Conservation (phyloP, 2,888 invertebrate species). For the Amblyjoppa proteus region DNA sequence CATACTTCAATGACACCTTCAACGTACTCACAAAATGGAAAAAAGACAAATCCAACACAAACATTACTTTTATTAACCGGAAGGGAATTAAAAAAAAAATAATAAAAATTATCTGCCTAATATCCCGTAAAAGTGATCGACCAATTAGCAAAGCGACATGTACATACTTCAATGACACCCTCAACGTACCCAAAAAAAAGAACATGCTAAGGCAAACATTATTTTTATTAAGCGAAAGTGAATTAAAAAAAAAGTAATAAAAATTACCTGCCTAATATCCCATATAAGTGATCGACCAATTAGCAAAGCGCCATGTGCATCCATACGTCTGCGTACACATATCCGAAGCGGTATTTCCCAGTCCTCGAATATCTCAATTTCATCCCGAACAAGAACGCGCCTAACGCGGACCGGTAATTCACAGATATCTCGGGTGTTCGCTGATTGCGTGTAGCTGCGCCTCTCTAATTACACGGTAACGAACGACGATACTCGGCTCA, state of each 20-base stretch:
- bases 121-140: neutral
- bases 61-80: neutral
- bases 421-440: slow-evolving; percentile 74
- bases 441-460: slow-evolving; percentile 76
- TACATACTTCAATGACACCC: neutral
- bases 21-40: no score
- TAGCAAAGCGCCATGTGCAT: neutral
- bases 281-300: neutral
- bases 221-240: neutral
- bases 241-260: neutral
- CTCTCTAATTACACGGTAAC: slow-evolving; percentile 77
- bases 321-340: neutral
- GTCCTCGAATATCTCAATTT: neutral
- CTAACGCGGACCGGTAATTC: slow-evolving; percentile 55
- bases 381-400: neutral
- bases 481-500: slow-evolving; percentile 72
- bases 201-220: neutral
- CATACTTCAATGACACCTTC: neutral
- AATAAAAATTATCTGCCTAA: neutral
- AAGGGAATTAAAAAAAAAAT: neutral
- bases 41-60: neutral
- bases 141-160: neutral
- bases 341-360: neutral
- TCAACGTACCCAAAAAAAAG: neutral
- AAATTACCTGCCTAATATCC: neutral